Conservation (phyloP, 2,113 vertebrate genomes). For the Pristiophorus japonicus region DNA sequence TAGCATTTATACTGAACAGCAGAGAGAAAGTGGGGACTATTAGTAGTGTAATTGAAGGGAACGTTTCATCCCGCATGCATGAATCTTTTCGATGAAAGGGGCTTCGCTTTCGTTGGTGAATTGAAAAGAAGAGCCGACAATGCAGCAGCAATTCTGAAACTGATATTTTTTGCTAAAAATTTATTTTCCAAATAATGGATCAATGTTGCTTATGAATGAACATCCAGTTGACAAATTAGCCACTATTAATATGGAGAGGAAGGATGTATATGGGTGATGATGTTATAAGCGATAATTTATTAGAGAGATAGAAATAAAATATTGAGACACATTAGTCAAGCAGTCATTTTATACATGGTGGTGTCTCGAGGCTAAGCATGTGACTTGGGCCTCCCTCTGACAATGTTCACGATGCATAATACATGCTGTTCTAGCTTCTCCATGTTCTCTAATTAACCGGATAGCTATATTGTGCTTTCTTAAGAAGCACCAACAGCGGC, state of each 20-base stretch:
- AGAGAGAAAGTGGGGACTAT: neutral
- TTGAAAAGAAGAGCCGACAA: neutral
- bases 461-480: neutral
- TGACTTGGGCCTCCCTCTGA: neutral
- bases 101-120: neutral
- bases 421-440: neutral
- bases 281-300: neutral
- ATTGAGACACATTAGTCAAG: neutral
- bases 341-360: neutral
- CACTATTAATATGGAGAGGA: neutral
- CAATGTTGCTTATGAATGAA: neutral
- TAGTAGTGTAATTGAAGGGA: neutral
- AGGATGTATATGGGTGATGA: neutral
- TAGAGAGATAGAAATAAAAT: neutral
- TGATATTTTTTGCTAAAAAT: neutral
- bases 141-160: neutral
- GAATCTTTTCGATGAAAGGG: neutral
- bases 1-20: neutral
- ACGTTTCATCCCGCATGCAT: no score
- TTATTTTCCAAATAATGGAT: constrained; percentile 1
- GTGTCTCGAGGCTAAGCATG: neutral
- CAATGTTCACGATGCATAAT: neutral
- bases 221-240: neutral
- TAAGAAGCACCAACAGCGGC: neutral
- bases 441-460: neutral